These are phyloP conservation scores for Crocuta crocuta DNA, from an alignment of 2,113 vertebrate genomes.

Conservation along the genomic window DNA sequence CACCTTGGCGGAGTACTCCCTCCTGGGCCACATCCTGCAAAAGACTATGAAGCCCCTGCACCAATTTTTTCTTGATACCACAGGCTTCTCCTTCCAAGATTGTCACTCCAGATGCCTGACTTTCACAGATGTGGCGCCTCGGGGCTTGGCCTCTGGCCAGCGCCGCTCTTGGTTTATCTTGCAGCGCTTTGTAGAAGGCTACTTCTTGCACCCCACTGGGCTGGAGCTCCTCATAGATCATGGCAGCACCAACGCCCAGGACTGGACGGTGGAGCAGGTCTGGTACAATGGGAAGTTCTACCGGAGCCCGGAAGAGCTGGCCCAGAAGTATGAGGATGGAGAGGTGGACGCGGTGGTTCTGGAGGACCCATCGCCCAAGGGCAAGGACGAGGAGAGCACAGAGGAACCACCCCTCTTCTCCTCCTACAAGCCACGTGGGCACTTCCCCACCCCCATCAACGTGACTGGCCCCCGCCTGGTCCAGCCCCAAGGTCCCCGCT, in stretches of 20 bases:
- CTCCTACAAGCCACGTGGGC: constrained; percentile 89
- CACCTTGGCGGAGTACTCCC: constrained; percentile 82
- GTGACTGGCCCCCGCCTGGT: constrained; percentile 89
- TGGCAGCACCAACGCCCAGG: constrained; percentile 82
- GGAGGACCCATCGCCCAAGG: background rate
- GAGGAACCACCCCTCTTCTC: constrained; percentile 87
- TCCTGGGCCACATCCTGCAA: constrained; percentile 80
- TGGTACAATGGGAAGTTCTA: constrained; percentile 95
- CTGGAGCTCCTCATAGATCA: constrained; percentile 94
- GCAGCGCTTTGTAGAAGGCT: constrained; percentile 91
- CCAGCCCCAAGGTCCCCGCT: constrained; percentile 90
- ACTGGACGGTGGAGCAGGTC: constrained; percentile 89
- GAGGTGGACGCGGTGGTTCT: constrained; percentile 82
- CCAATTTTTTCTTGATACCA: constrained; percentile 87
- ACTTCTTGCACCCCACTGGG: constrained; percentile 93
- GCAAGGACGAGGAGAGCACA: accelerated
- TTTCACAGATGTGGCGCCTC: constrained; percentile 91
- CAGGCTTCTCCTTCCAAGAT: constrained; percentile 89
- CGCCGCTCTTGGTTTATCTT: constrained; percentile 93
- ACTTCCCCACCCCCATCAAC: constrained; percentile 73
- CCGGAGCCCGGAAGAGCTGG: constrained; percentile 87
- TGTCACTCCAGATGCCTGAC: constrained; percentile 90
- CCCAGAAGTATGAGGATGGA: constrained; percentile 85
- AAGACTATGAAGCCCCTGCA: constrained; percentile 81
- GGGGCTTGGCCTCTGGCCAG: constrained; percentile 90